Percentiles rank a stretch among this genome's conserved stretches.
phyloP scores from a whole-genome alignment of 2,888 invertebrate species.

The Miltochrista miniata region DNA sequence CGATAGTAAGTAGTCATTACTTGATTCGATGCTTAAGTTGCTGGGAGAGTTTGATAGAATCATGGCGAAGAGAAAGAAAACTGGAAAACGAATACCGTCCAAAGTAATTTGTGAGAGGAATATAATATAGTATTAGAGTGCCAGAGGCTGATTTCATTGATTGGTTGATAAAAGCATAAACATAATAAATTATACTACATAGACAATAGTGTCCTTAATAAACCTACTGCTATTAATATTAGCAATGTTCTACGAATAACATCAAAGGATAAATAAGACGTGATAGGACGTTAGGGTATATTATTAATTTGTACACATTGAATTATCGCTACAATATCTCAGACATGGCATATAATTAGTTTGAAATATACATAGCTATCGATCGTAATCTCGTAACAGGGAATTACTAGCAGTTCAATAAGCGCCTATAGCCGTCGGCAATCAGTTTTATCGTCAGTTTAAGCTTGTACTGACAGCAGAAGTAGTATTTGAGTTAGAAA shows the following conservation, averaged over 20 bases:
- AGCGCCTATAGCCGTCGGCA: constrained; percentile 11
- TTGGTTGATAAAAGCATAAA: too few relatives aligned
- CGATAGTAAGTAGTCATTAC: too few relatives aligned
- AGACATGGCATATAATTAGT: constrained; percentile 25
- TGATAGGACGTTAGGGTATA: constrained; percentile 23
- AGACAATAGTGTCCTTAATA: constrained; percentile 20
- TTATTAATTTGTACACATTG: constrained; percentile 31
- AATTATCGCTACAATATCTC: constrained; percentile 31
- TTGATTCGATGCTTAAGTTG: too few relatives aligned
- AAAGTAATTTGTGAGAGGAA: too few relatives aligned
- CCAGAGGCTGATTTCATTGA: too few relatives aligned
- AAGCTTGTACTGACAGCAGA: background rate
- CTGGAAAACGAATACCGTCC: too few relatives aligned
- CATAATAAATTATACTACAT: too few relatives aligned
- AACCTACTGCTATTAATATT: constrained; percentile 6
- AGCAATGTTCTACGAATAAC: constrained; percentile 19
- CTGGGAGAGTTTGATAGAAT: background rate
- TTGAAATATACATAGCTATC: constrained; percentile 19
- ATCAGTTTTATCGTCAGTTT: constrained; percentile 10
- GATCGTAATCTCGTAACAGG: constrained; percentile 27
- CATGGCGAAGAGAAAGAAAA: too few relatives aligned
- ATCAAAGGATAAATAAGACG: constrained; percentile 19
- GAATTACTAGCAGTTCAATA: constrained; percentile 26
- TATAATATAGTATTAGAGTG: too few relatives aligned
- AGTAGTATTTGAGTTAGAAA: background rate